Conservation (phyloP, 2,888 invertebrate species). For the Leptinotarsa rubiginosa region DNA sequence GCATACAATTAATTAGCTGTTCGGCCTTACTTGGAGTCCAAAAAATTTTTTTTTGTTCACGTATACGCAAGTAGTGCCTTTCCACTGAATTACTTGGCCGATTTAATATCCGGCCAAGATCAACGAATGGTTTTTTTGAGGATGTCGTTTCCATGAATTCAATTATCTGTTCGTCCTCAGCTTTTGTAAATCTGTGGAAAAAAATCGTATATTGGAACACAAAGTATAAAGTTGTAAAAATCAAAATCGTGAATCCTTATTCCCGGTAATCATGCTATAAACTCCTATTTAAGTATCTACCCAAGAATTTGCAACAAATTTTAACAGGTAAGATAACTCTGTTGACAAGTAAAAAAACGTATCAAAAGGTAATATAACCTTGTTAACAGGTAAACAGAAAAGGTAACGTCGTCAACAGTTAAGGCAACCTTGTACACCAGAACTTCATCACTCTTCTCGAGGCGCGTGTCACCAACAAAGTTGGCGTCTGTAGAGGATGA, state of each 20-base stretch:
- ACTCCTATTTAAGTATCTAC: no score
- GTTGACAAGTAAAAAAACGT: neutral
- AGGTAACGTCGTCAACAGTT: no score
- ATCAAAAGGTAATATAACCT: neutral
- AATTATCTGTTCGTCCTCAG: constrained; percentile 49
- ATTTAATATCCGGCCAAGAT: constrained; percentile 47
- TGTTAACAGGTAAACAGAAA: no score
- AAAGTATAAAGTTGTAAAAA: neutral
- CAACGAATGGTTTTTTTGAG: constrained; percentile 33
- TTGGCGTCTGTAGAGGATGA: no score
- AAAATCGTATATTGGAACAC: constrained; percentile 2
- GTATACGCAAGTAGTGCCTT: constrained; percentile 31
- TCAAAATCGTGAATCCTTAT: no score
- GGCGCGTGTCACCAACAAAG: no score
- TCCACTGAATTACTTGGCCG: constrained; percentile 37
- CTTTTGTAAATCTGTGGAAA: constrained; percentile 46
- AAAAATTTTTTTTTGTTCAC: constrained; percentile 24
- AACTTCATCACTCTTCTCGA: no score
- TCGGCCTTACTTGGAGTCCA: constrained; percentile 43
- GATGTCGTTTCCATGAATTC: constrained; percentile 35
- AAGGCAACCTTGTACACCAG: no score
- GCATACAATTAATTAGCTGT: constrained; percentile 43
- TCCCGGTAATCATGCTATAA: no score
- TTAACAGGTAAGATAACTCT: no score
- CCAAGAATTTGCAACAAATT: no score